phyloP scores from a whole-genome alignment of 2,797 vertebrate species.

The Podarcis siculus region DNA sequence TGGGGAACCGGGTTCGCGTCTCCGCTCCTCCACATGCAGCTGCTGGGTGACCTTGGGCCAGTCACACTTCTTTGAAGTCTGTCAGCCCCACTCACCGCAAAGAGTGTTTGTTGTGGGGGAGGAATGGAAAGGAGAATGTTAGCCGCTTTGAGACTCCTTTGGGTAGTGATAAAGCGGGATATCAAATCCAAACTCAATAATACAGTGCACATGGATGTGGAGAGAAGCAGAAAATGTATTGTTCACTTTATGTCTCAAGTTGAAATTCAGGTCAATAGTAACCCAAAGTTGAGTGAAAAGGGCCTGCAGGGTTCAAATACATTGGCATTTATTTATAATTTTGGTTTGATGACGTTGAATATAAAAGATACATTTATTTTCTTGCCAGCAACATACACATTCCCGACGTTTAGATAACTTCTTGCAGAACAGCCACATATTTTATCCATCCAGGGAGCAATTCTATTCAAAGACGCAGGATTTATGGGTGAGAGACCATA shows the following conservation, averaged over 20 bases:
- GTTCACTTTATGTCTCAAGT: slow-evolving; percentile 68
- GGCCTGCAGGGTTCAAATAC: not conserved
- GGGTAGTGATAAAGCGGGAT: no score
- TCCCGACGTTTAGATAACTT: slow-evolving; percentile 59
- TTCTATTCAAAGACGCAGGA: slow-evolving; percentile 66
- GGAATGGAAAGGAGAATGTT: no score
- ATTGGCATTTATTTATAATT: not conserved
- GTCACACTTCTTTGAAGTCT: no score
- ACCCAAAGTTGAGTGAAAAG: slow-evolving; percentile 37
- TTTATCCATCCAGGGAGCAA: slow-evolving; percentile 59
- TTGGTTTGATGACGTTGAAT: slow-evolving; percentile 34
- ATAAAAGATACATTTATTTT: slow-evolving; percentile 61
- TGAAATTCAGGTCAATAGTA: slow-evolving; percentile 65
- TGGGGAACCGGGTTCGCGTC: no score
- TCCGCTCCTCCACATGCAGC: no score
- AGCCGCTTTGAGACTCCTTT: no score
- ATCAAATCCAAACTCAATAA: no score
- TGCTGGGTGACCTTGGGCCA: no score
- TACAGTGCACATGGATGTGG: slow-evolving; percentile 34
- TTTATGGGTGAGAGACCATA: slow-evolving; percentile 64
- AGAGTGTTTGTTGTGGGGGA: no score
- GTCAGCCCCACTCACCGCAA: no score
- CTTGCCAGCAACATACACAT: slow-evolving; percentile 64
- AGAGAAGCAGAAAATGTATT: not conserved
- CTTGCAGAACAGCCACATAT: slow-evolving; percentile 60